Base-by-base conservation (phyloP, 2,797 vertebrate species). In the Arrhamphus sclerolepis region DNA sequence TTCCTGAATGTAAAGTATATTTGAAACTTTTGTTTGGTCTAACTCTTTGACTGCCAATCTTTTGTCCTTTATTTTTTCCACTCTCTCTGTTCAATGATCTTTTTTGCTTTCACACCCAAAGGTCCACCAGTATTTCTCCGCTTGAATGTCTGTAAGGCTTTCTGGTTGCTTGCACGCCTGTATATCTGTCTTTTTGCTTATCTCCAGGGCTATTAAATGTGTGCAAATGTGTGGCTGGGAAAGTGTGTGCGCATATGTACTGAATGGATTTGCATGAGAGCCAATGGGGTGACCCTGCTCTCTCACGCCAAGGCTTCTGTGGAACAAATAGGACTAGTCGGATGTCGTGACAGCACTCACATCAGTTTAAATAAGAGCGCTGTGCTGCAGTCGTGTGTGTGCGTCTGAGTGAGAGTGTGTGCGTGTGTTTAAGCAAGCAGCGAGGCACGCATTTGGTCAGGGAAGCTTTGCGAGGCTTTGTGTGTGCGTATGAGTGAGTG, bases 271-370 rank as follows among this genome's bases (percentile, higher is more conserved):
- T 93, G 90, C 91, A 91, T 92, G 87, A 86, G 85, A 92, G 91
- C 89, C 90, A 82, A 83, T 88, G 89, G 87, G 89, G 86, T 86
- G 89, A 88, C 80, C 79, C 81, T 85, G 83, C 86, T 84, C 87
- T 93, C 90, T 91, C 93, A 93, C 90, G 90, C 89, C 80, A 93
- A 82, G 77, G 89, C 85, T 89, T 86, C 86, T 86, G 90, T 87
- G 83, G 87, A 89, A 91, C 90, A 91, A 89, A 90, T 88, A 89
- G 89, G 82, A 90, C 81, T 84, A 76, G 85, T 85, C 77, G 84
- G 91, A 91, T 94, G 94, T 95, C 95, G 95, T 96, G 96, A 95
- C 92, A 91, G 78, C 89, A 67, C 83, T 88, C 85, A 91, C 92
- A 89, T 94, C 92, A 90, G 91, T 85, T 90, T 88, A 91, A 89